These are phyloP conservation scores for Entomobrya multifasciata DNA, from an alignment of 2,888 invertebrate species.

Conservation along the genomic window DNA sequence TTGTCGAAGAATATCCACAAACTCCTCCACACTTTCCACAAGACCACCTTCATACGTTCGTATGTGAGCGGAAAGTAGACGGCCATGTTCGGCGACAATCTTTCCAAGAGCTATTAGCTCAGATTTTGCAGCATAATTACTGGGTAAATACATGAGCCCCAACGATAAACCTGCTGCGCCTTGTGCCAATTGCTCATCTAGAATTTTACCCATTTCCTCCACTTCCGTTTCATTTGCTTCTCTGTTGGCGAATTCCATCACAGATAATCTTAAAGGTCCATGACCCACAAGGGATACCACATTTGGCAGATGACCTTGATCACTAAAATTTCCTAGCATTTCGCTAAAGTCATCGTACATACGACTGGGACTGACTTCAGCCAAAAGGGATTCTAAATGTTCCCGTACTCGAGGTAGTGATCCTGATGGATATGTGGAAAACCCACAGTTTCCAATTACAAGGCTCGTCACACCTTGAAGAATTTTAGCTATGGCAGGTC, in stretches of 20 bases:
- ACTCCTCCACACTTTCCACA: conserved; percentile 74
- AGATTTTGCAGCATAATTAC: conserved; percentile 72
- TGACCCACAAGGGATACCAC: conserved; percentile 76
- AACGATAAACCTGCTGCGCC: conserved; percentile 75
- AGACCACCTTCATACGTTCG: conserved; percentile 77
- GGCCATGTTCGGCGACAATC: conserved; percentile 71
- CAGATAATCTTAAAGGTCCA: conserved; percentile 77
- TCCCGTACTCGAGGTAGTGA: conserved; percentile 64
- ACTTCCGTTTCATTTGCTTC: conserved; percentile 76
- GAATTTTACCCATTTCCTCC: conserved; percentile 67
- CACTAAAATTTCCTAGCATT: conserved; percentile 44
- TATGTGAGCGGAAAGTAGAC: conserved; percentile 75
- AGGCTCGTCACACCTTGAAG: conserved; percentile 78
- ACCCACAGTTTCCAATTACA: conserved; percentile 78
- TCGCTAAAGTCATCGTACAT: conserved; percentile 72
- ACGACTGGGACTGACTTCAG: conserved; percentile 52
- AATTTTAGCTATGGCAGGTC: conserved; percentile 73
- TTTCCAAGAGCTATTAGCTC: conserved; percentile 74
- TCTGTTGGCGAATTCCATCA: conserved; percentile 77
- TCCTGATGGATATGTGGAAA: conserved; percentile 77
- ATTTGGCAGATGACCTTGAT: conserved; percentile 69
- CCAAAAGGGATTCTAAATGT: conserved; percentile 75
- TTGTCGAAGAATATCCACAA: conserved; percentile 70
- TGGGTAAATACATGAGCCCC: conserved; percentile 78
- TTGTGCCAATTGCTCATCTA: conserved; percentile 71